Base-by-base conservation (phyloP, 2,113 vertebrate genomes). In the Lethenteron reissneri region DNA sequence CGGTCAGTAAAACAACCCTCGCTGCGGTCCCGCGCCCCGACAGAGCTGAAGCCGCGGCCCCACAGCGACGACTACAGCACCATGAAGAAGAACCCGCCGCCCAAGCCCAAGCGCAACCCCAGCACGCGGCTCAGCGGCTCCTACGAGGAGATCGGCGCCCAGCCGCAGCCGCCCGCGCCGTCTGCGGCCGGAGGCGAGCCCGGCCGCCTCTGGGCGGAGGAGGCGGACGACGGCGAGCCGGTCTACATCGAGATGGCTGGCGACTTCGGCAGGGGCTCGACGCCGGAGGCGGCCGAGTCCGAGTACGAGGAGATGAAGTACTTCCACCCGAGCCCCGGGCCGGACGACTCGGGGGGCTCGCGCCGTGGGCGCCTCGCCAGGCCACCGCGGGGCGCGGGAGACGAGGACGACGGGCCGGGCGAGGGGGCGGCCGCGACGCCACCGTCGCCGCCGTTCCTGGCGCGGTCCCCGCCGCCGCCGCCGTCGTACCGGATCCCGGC, bases 261-360 rank as follows among this genome's bases (percentile, higher is more conserved):
- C 41, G 41, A 41, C 41, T 41, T 41, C 41, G 64, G n/a, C n/a
- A 10, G n/a, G 64, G 11, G 64, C 64, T 11, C 64, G 58, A 85
- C 85, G 76, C 86, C 85, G 0, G 87, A 91, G 56, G 83, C 80
- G 76, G 81, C 71, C 0, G 92, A 97, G 74, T 87, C 87, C 0
- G 91, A 95, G 15, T 97, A 97, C 12, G 91, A 97, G 78, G 92
- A 97, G 76, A 97, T 97, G 92, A 95, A 90, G 70, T 95, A 89
- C 79, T 85, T 85, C 72, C 77, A 80, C 62, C 78, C 81, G 2
- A 75, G 88, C 86, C 69, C 64, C 64, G 11, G 64, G 64, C n/a
- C 64, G 5, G 41, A 41, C 41, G 41, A 41, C 41, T 41, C 41
- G 4, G 4, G 41, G 1, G 41, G 41, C 41, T 41, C 41, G 6